These are phyloP conservation scores for Paracyclopina nana DNA, from an alignment of 1,140 invertebrate genomes.

Conservation along the genomic window DNA sequence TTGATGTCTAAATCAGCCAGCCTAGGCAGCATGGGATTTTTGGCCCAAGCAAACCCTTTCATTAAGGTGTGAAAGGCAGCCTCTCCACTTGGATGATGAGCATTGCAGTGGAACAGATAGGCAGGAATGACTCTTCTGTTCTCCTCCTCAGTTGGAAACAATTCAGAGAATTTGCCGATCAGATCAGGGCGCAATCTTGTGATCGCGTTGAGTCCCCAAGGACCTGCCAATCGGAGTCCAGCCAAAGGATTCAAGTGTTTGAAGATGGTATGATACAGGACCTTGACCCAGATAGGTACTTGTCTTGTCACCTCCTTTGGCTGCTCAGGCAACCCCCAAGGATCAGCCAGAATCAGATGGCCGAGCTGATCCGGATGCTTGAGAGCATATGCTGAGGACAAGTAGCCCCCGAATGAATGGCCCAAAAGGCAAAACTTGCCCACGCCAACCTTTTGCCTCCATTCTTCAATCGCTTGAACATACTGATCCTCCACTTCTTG, in stretches of 20 bases:
- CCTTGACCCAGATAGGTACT: slow-evolving; percentile 5
- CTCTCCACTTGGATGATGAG: slow-evolving; percentile 3
- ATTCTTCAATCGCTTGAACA: slow-evolving; percentile 4
- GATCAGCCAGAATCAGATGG: slow-evolving; percentile 11
- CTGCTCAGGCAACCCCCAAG: slow-evolving; percentile 10
- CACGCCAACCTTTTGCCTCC: background rate
- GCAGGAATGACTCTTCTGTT: background rate
- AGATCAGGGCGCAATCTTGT: background rate
- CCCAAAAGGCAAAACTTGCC: slow-evolving; percentile 8
- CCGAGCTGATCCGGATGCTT: slow-evolving; percentile 4
- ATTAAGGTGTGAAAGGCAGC: background rate
- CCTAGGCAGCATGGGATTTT: background rate
- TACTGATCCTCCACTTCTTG: slow-evolving; percentile 1
- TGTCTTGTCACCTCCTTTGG: background rate
- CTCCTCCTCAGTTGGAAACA: slow-evolving; percentile 4
- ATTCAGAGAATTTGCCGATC: background rate
- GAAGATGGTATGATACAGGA: too few relatives aligned
- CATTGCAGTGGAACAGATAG: slow-evolving; percentile 15
- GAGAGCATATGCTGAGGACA: slow-evolving; percentile 9
- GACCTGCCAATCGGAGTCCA: background rate
- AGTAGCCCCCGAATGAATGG: slow-evolving; percentile 13
- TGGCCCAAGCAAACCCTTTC: background rate
- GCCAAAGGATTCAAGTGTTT: slow-evolving; percentile 14
- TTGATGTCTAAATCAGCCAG: background rate
- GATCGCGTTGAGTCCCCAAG: background rate